Conservation (phyloP, 2,888 invertebrate species). For the Mechanitis messenoides region DNA sequence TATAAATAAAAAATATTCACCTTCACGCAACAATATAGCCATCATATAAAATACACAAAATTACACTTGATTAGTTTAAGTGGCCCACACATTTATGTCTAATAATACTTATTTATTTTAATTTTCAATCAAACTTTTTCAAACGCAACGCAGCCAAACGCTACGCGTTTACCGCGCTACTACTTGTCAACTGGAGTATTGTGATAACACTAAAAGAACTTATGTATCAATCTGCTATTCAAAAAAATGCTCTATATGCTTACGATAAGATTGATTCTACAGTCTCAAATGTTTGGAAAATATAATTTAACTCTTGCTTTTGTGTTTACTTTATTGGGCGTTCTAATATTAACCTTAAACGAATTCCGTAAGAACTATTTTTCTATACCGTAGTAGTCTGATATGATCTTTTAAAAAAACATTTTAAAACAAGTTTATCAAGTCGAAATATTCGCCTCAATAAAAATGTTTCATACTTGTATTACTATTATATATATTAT, state of each 20-base stretch:
- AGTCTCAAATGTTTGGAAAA: not conserved
- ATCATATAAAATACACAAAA: slow-evolving; percentile 1
- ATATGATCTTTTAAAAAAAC: not conserved
- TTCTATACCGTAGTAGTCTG: not conserved
- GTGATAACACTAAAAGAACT: slow-evolving; percentile 7
- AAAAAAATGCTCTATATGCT: not conserved
- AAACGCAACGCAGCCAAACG: slow-evolving; percentile 31
- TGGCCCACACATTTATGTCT: slow-evolving; percentile 7
- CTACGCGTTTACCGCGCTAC: slow-evolving; percentile 58
- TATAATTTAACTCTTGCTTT: slow-evolving; percentile 4
- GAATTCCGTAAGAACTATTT: not conserved
- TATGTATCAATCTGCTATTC: not conserved
- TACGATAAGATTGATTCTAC: not conserved
- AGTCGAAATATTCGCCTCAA: slow-evolving; percentile 3
- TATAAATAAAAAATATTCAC: slow-evolving; percentile 7
- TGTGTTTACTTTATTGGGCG: not conserved
- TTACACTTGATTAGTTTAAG: slow-evolving; percentile 9
- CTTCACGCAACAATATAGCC: slow-evolving; percentile 14
- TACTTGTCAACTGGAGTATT: slow-evolving; percentile 30
- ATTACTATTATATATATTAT: not conserved
- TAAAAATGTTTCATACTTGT: slow-evolving; percentile 1
- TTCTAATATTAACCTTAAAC: slow-evolving; percentile 5
- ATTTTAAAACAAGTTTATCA: slow-evolving; percentile 3
- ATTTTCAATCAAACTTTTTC: slow-evolving; percentile 11
- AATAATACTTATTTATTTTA: slow-evolving; percentile 5